phyloP scores from a whole-genome alignment of 2,797 vertebrate genomes.

The Acropternis orthonyx region DNA sequence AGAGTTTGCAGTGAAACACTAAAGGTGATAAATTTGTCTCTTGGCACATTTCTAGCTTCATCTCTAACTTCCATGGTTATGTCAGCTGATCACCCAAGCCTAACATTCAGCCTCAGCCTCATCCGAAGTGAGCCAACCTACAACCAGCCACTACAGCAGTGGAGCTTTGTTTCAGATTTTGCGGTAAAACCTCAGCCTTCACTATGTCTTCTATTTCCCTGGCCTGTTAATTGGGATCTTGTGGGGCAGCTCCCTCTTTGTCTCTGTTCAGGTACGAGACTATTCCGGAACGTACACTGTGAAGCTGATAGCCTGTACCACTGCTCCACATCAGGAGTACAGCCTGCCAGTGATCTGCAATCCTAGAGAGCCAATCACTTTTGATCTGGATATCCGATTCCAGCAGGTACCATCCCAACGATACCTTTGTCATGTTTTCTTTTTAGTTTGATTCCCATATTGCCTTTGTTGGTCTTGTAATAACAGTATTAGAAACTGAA shows the following conservation, averaged over 20 bases:
- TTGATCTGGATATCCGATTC: constrained; percentile 92
- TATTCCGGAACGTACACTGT: constrained; percentile 91
- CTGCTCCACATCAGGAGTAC: constrained; percentile 82
- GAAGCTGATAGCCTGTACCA: constrained; percentile 87
- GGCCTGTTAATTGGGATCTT: background rate
- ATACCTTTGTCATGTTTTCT: background rate
- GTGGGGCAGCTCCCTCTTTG: background rate
- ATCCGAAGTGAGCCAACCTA: constrained; percentile 87
- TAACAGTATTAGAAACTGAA: background rate
- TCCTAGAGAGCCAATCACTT: constrained; percentile 85
- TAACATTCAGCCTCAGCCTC: constrained; percentile 90
- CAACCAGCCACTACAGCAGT: constrained; percentile 89
- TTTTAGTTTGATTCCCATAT: background rate
- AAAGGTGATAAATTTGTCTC: background rate
- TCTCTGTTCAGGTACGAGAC: constrained; percentile 86
- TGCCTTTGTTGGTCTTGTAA: background rate
- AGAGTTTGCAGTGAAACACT: background rate
- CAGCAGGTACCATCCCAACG: constrained; percentile 82
- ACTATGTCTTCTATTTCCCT: background rate
- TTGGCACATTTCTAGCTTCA: constrained; percentile 73
- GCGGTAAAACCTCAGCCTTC: constrained; percentile 76
- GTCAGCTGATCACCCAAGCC: constrained; percentile 84
- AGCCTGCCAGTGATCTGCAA: constrained; percentile 85
- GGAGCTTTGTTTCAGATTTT: constrained; percentile 92
- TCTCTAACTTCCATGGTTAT: constrained; percentile 85